Conservation (phyloP, 2,888 invertebrate species). For the Phragmatobia fuliginosa region DNA sequence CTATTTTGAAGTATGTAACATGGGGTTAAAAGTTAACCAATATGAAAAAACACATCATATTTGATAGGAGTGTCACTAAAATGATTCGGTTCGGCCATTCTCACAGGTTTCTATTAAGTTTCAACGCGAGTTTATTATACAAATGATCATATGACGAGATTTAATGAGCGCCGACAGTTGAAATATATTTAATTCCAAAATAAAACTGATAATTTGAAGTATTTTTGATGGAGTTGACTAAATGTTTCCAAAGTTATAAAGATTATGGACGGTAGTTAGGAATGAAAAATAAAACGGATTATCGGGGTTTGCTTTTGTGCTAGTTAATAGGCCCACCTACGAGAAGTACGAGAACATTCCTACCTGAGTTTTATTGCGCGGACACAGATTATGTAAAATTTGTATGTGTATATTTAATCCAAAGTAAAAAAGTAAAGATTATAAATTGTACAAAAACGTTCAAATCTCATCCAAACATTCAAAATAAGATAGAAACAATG, state of each 20-base stretch:
- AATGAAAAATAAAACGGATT: slow-evolving; percentile 22
- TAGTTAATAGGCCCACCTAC: slow-evolving; percentile 17
- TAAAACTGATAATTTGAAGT: slow-evolving; percentile 33
- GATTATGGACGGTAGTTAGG: slow-evolving; percentile 33
- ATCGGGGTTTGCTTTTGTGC: slow-evolving; percentile 15
- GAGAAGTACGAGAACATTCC: slow-evolving; percentile 12
- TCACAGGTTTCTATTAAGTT: slow-evolving; percentile 26
- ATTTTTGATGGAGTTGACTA: slow-evolving; percentile 39
- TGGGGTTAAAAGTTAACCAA: not conserved
- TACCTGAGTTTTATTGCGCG: not conserved
- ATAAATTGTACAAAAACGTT: not conserved
- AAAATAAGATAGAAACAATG: not conserved
- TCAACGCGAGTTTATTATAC: slow-evolving; percentile 10
- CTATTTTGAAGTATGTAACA: not conserved
- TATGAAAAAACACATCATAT: not conserved
- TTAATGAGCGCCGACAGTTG: slow-evolving; percentile 7
- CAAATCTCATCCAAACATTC: not conserved
- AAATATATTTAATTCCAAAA: slow-evolving; percentile 30
- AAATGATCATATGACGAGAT: not conserved
- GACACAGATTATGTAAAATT: not conserved
- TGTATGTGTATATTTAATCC: not conserved
- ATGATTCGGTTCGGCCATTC: slow-evolving; percentile 42
- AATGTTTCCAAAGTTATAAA: slow-evolving; percentile 33
- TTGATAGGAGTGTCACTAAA: slow-evolving; percentile 1
- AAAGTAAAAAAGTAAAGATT: not conserved